Conservation (phyloP, 2,888 invertebrate genomes). For the Temnothorax rugatulus region DNA sequence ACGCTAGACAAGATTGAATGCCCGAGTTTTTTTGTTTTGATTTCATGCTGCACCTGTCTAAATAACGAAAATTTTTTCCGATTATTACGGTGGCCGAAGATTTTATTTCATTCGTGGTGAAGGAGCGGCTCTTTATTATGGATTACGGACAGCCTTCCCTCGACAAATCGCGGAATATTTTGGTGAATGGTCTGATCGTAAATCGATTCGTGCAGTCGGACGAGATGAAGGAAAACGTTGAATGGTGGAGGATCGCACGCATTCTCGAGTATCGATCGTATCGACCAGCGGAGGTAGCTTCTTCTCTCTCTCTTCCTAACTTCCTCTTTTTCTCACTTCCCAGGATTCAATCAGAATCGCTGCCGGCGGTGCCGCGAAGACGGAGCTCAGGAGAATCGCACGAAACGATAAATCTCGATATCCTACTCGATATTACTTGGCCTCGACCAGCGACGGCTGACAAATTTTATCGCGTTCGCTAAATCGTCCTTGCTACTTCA, state of each 20-base stretch:
- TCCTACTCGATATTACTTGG: conserved; percentile 62
- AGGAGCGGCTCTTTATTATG: conserved; percentile 45
- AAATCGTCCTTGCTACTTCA: conserved; percentile 60
- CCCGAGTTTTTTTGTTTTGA: background rate
- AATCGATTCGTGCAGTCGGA: conserved; percentile 48
- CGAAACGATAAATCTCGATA: conserved; percentile 68
- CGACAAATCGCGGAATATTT: conserved; percentile 58
- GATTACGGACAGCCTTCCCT: conserved; percentile 35
- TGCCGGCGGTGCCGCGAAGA: conserved; percentile 44
- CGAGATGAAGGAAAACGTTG: conserved; percentile 45
- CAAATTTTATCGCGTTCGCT: conserved; percentile 67
- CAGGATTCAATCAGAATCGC: conserved; percentile 63
- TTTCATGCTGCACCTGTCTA: background rate
- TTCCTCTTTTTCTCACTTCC: conserved; percentile 24
- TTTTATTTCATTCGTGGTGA: conserved; percentile 40
- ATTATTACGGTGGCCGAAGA: conserved; percentile 21
- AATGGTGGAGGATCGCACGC: conserved; percentile 28
- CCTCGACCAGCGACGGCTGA: conserved; percentile 58
- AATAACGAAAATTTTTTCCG: conserved; percentile 36
- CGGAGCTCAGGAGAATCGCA: conserved; percentile 59
- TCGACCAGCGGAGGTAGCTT: conserved; percentile 24
- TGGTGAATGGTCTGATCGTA: conserved; percentile 51
- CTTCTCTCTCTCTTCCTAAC: background rate
- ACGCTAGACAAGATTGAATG: conserved; percentile 8
- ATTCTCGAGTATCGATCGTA: conserved; percentile 50